phyloP scores from a whole-genome alignment of 1,140 invertebrate genomes.

The Monomorium pharaonis region DNA sequence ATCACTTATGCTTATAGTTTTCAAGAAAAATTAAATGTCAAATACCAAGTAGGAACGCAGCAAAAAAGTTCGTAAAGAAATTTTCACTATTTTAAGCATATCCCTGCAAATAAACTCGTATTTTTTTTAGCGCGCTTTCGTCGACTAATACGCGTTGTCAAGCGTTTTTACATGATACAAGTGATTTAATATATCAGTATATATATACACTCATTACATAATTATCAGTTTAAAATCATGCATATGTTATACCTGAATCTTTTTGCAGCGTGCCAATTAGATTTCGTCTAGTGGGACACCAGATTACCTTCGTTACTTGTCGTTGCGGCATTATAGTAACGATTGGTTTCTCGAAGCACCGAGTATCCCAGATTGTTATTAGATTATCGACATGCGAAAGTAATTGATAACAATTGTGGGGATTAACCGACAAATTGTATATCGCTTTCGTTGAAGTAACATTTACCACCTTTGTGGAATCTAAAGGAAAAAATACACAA shows the following conservation, averaged over 20 bases:
- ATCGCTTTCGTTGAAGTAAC: constrained; percentile 93
- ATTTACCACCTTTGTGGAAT: constrained; percentile 90
- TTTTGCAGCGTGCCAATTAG: constrained; percentile 91
- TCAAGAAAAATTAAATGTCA: no score
- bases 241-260: constrained; percentile 85
- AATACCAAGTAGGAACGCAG: no score
- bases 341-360: constrained; percentile 94
- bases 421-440: constrained; percentile 92
- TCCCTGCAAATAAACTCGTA: no score
- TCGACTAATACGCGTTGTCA: no score
- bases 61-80: no score
- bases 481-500: constrained; percentile 81
- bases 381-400: constrained; percentile 93
- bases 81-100: no score
- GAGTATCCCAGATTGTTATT: constrained; percentile 94
- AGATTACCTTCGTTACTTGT: constrained; percentile 91
- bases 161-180: no score
- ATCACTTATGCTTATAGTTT: no score
- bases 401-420: constrained; percentile 91
- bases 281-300: constrained; percentile 95
- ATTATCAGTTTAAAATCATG: background rate
- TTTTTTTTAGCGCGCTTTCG: no score
- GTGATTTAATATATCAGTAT: no score
- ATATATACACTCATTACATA: background rate
- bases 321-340: constrained; percentile 89